These are phyloP conservation scores for Craseonycteris thonglongyai DNA, from an alignment of 2,113 vertebrate genomes.

Conservation along the genomic window DNA sequence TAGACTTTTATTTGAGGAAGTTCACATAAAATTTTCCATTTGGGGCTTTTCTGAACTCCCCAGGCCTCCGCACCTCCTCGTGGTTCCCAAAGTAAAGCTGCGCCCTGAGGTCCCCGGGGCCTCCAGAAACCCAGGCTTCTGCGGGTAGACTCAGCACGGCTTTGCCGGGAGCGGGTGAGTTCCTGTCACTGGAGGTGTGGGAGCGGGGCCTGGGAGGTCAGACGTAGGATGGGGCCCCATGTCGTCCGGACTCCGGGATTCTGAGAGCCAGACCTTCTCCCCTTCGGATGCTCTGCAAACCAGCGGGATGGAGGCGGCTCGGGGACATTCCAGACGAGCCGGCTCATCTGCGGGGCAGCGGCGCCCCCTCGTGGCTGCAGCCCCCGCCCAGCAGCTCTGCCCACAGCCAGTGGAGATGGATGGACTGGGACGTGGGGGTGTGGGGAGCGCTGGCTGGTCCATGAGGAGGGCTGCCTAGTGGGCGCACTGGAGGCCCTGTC, in stretches of 20 bases:
- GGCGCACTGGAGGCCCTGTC: not conserved
- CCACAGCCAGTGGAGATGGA: fast-evolving
- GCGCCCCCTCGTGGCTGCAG: not conserved
- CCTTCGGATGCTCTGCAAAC: not conserved
- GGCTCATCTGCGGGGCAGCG: not conserved
- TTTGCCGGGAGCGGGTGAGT: too few relatives aligned
- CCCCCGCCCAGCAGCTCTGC: not conserved
- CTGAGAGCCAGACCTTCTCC: not conserved
- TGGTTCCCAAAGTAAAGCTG: not conserved
- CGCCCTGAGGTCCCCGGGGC: not conserved
- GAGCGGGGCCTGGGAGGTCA: not conserved
- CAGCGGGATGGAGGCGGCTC: fast-evolving
- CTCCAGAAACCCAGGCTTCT: not conserved
- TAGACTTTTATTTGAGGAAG: not conserved
- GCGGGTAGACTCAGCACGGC: too few relatives aligned
- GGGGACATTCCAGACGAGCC: fast-evolving
- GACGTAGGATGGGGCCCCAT: not conserved
- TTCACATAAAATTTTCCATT: not conserved
- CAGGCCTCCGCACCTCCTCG: not conserved
- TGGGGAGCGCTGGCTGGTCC: not conserved
- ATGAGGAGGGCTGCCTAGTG: not conserved
- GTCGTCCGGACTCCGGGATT: not conserved
- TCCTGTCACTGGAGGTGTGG: fast-evolving
- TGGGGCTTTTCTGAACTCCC: not conserved
- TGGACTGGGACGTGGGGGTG: not conserved